Evolutionary conservation across 2,113 vertebrate species (phyloP).

Genomic region (Thunnus thynnus): DNA sequence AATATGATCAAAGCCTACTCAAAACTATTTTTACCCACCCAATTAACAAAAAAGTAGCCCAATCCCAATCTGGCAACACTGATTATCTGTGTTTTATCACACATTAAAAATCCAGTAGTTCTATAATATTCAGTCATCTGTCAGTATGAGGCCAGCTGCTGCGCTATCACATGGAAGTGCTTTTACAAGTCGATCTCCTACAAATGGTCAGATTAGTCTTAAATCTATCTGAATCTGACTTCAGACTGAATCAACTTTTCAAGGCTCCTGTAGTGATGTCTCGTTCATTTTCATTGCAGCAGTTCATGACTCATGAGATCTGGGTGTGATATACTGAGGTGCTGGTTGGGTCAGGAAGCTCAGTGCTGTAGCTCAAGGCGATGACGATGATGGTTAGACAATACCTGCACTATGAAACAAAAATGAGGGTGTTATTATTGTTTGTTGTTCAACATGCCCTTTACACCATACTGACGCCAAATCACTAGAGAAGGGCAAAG

Average conservation of each 20-base stretch:
- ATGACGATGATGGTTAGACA: slow-evolving; percentile 37
- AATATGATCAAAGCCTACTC: too few species aligned
- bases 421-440: slow-evolving; percentile 18
- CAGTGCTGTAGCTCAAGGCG: slow-evolving; percentile 36
- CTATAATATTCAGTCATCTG: not conserved
- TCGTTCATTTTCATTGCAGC: slow-evolving; percentile 53
- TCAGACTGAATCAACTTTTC: slow-evolving; percentile 53
- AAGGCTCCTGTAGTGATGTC: slow-evolving; percentile 57
- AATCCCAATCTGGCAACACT: not conserved
- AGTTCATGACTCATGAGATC: slow-evolving; percentile 54
- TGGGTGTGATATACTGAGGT: slow-evolving; percentile 61
- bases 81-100: not conserved
- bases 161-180: slow-evolving; percentile 2
- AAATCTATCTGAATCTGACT: slow-evolving; percentile 25
- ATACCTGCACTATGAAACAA: slow-evolving; percentile 51
- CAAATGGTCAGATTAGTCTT: slow-evolving; percentile 47
- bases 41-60: too few species aligned
- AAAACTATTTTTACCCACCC: too few species aligned
- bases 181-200: slow-evolving; percentile 31
- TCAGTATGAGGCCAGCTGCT: slow-evolving; percentile 3
- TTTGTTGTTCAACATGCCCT: slow-evolving; percentile 28
- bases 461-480: slow-evolving; percentile 24
- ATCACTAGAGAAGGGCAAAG: not conserved
- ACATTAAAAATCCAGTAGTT: not conserved
- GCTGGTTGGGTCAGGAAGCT: slow-evolving; percentile 30